These are phyloP conservation scores for Anastrepha ludens DNA, from an alignment of 1,140 invertebrate species.

Conservation along the genomic window DNA sequence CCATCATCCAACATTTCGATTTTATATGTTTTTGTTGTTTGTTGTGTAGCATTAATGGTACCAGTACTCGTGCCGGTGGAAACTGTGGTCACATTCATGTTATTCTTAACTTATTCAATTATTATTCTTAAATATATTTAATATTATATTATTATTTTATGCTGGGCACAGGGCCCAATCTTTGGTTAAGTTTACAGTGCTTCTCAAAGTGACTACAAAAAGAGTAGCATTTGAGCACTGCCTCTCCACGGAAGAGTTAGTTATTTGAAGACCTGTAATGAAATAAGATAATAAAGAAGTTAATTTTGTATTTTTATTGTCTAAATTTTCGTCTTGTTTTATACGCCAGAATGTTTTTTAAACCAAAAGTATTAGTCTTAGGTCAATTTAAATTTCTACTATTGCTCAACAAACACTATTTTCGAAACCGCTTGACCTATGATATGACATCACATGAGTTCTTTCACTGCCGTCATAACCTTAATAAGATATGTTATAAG, in stretches of 20 bases:
- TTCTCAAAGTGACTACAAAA: not conserved
- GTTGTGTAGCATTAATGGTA: slow-evolving; percentile 56
- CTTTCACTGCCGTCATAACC: too few relatives aligned
- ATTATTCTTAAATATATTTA: slow-evolving; percentile 32
- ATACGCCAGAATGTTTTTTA: too few relatives aligned
- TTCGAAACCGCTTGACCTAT: too few relatives aligned
- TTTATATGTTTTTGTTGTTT: slow-evolving; percentile 67
- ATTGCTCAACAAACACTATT: too few relatives aligned
- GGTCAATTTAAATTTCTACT: too few relatives aligned
- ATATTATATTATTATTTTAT: not conserved
- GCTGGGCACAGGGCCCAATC: slow-evolving; percentile 31
- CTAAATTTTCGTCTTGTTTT: too few relatives aligned
- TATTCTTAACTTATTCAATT: slow-evolving; percentile 47
- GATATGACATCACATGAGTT: too few relatives aligned
- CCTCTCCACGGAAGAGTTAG: not conserved
- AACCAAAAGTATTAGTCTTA: too few relatives aligned
- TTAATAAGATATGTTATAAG: too few relatives aligned
- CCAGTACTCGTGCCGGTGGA: slow-evolving; percentile 60
- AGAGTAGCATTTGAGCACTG: not conserved
- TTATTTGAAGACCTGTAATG: not conserved
- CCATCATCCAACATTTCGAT: slow-evolving; percentile 78
- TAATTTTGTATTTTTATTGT: too few relatives aligned
- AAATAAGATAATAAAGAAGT: not conserved
- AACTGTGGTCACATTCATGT: slow-evolving; percentile 72
- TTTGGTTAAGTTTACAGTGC: slow-evolving; percentile 51